These are phyloP conservation scores for Drosophila novamexicana DNA, from an alignment of 1,140 invertebrate genomes.

Conservation along the genomic window DNA sequence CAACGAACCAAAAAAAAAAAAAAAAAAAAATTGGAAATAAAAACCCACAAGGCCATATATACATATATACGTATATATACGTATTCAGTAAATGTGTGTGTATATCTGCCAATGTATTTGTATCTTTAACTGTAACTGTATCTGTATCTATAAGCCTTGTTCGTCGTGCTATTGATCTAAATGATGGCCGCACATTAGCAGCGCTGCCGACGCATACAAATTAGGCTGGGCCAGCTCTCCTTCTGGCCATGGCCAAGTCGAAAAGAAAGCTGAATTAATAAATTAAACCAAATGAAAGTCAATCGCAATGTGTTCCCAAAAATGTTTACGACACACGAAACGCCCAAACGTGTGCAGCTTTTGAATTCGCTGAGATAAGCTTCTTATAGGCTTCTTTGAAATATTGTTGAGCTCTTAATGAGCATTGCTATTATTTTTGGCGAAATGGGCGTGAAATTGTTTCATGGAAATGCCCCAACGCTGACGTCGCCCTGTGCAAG, in stretches of 20 bases:
- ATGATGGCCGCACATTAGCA: slow-evolving; percentile 79
- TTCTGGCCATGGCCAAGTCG: slow-evolving; percentile 24
- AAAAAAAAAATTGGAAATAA: slow-evolving; percentile 5
- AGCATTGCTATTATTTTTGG: slow-evolving; percentile 1
- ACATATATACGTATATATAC: not conserved
- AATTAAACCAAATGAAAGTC: slow-evolving; percentile 72
- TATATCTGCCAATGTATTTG: slow-evolving; percentile 15
- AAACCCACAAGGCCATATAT: slow-evolving; percentile 32
- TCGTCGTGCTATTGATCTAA: slow-evolving; percentile 71
- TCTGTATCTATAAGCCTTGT: slow-evolving; percentile 36
- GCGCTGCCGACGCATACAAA: slow-evolving; percentile 74
- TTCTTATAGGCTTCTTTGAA: not conserved
- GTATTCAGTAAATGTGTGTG: slow-evolving; percentile 7
- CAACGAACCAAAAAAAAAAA: slow-evolving; percentile 6
- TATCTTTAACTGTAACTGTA: slow-evolving; percentile 30
- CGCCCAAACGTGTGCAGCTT: slow-evolving; percentile 7
- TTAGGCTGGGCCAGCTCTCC: slow-evolving; percentile 44
- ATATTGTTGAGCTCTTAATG: slow-evolving; percentile 6
- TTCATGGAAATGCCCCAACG: slow-evolving; percentile 14
- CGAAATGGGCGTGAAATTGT: slow-evolving; percentile 26
- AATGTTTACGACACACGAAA: not conserved
- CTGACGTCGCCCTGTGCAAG: slow-evolving; percentile 41
- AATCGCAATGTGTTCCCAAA: slow-evolving; percentile 29
- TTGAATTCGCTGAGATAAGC: not conserved
- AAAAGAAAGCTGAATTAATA: slow-evolving; percentile 68